A percentile compares a stretch with the other conserved stretches of the same genome.
Evolutionary conservation across 1,140 invertebrate species (phyloP).

Genomic region (Magallana ariakensis): DNA sequence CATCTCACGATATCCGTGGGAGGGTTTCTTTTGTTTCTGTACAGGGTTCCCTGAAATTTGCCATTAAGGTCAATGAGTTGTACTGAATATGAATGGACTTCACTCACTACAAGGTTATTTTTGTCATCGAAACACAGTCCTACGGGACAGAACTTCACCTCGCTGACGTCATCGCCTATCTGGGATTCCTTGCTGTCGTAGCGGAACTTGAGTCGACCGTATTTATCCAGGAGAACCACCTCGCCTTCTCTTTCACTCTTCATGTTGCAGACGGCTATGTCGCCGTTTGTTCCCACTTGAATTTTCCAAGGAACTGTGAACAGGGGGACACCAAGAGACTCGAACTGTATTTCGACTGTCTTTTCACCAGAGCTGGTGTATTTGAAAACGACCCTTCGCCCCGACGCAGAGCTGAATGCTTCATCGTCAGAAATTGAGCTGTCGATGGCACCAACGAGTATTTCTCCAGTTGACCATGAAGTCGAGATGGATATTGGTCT

Average conservation of each 20-base stretch:
- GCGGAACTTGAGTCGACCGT: slow-evolving; percentile 19
- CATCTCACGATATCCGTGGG: slow-evolving; percentile 23
- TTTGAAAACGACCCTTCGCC: slow-evolving; percentile 17
- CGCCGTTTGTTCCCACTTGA: slow-evolving; percentile 32
- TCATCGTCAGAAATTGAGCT: slow-evolving; percentile 28
- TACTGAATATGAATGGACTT: slow-evolving; percentile 29
- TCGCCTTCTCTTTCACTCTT: slow-evolving; percentile 38
- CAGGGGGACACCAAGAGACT: not conserved
- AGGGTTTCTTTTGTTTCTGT: slow-evolving; percentile 28
- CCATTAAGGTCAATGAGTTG: slow-evolving; percentile 32
- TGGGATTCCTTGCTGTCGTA: slow-evolving; percentile 8
- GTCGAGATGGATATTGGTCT: slow-evolving; percentile 17
- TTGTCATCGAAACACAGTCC: slow-evolving; percentile 44
- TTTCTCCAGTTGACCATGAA: slow-evolving; percentile 42
- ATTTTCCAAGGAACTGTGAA: slow-evolving; percentile 41
- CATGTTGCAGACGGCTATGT: slow-evolving; percentile 46
- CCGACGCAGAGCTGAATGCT: not conserved
- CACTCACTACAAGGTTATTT: slow-evolving; percentile 22
- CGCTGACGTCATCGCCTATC: not conserved
- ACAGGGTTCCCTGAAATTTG: not conserved
- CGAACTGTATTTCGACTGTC: slow-evolving; percentile 29
- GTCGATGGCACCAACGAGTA: slow-evolving; percentile 38
- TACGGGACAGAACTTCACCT: slow-evolving; percentile 31
- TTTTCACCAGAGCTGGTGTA: slow-evolving; percentile 10
- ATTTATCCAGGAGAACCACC: slow-evolving; percentile 29